Evolutionary conservation across 2,888 invertebrate genomes (phyloP).

Genomic region (Synergus itoensis): DNA sequence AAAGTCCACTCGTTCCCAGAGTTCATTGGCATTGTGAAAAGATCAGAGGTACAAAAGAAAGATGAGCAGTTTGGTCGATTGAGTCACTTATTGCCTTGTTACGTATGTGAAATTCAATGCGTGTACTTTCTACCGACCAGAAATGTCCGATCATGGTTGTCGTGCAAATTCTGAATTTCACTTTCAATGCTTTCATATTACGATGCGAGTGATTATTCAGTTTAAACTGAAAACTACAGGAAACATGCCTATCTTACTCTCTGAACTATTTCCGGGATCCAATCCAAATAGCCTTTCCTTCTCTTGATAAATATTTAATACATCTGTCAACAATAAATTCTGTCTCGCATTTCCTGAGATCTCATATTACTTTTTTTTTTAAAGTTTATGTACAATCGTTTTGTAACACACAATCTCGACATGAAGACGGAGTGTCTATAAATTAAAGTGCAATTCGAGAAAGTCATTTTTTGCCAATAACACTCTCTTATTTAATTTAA

Average conservation of each 20-base stretch:
- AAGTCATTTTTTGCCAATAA: background rate
- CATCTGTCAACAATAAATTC: slow-evolving; percentile 25
- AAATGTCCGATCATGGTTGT: slow-evolving; percentile 28
- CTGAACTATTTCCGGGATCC: slow-evolving; percentile 17
- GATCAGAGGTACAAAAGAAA: slow-evolving; percentile 6
- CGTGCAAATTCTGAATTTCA: slow-evolving; percentile 29
- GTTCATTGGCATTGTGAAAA: background rate
- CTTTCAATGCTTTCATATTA: slow-evolving; percentile 16
- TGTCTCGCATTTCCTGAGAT: background rate
- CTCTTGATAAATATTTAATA: slow-evolving; percentile 13
- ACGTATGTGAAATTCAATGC: background rate
- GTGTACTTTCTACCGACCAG: slow-evolving; percentile 9
- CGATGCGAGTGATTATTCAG: slow-evolving; percentile 7
- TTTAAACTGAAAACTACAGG: slow-evolving; percentile 7
- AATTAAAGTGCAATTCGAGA: background rate
- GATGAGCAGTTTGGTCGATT: background rate
- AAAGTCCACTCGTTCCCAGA: slow-evolving; percentile 18
- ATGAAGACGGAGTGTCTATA: too few relatives aligned
- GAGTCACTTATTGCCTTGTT: slow-evolving; percentile 3
- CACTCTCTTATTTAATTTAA: background rate
- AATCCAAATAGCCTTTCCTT: slow-evolving; percentile 1
- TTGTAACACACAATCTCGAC: background rate
- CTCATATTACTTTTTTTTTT: background rate
- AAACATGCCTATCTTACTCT: background rate
- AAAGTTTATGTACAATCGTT: background rate